Percentiles rank a stretch among this genome's conserved stretches.
These are phyloP conservation scores for Enteromius thamalakanensis DNA, from an alignment of 2,797 vertebrate species.

Conservation along the genomic window DNA sequence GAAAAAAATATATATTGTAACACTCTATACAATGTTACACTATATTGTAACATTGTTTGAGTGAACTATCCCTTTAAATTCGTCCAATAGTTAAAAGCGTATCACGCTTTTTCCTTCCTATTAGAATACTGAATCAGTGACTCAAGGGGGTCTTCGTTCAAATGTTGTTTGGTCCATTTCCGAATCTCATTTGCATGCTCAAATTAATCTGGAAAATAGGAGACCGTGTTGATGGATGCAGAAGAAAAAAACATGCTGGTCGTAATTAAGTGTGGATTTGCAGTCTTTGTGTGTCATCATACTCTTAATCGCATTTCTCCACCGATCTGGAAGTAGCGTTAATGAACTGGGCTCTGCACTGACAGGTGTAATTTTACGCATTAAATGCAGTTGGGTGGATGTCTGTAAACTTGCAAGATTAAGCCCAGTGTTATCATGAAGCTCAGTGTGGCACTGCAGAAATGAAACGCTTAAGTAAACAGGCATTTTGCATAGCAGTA, in stretches of 20 bases:
- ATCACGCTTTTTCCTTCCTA: slow-evolving; percentile 14
- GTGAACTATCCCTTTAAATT: not conserved
- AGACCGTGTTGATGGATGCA: slow-evolving; percentile 66
- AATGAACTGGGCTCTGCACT: slow-evolving; percentile 82
- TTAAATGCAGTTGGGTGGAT: slow-evolving; percentile 72
- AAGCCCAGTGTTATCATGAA: slow-evolving; percentile 65
- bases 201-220: slow-evolving; percentile 78
- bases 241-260: slow-evolving; percentile 68
- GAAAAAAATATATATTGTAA: not conserved
- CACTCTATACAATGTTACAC: not conserved
- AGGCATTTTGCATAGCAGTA: slow-evolving; percentile 14
- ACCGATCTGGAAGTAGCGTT: slow-evolving; percentile 78
- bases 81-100: not conserved
- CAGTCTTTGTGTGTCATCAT: slow-evolving; percentile 74
- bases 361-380: slow-evolving; percentile 88
- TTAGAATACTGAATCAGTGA: slow-evolving; percentile 62
- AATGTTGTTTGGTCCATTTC: slow-evolving; percentile 71
- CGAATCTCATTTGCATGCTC: slow-evolving; percentile 70
- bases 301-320: slow-evolving; percentile 71
- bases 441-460: slow-evolving; percentile 57
- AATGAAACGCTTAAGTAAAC: slow-evolving; percentile 44
- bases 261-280: slow-evolving; percentile 82
- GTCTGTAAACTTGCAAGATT: slow-evolving; percentile 66
- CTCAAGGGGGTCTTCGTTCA: slow-evolving; percentile 14
- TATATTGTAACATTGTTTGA: not conserved